Conservation (phyloP, 2,113 vertebrate genomes). For the Neogobius melanostomus region DNA sequence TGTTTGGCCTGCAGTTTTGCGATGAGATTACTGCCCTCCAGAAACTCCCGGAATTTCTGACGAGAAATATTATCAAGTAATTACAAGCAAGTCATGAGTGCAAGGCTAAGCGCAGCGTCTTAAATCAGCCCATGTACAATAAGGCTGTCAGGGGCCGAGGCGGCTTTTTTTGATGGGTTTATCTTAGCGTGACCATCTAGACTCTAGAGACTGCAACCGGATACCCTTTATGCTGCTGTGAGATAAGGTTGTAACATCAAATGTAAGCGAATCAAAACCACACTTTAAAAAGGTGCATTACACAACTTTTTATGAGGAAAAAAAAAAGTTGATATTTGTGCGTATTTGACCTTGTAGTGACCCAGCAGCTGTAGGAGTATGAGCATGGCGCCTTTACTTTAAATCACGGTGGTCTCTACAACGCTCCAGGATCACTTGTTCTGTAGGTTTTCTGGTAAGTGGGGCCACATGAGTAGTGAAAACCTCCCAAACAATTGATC, state of each 20-base stretch:
- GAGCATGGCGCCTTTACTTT: too few relatives aligned
- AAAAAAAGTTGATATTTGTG: too few relatives aligned
- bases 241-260: background rate
- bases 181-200: constrained; percentile 60
- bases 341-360: too few relatives aligned
- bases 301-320: too few relatives aligned
- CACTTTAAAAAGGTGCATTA: background rate
- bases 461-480: too few relatives aligned
- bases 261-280: background rate
- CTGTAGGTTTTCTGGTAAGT: too few relatives aligned
- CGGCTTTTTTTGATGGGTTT: constrained; percentile 43
- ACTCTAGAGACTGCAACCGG: constrained; percentile 45
- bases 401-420: too few relatives aligned
- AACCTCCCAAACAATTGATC: too few relatives aligned
- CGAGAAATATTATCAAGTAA: constrained; percentile 70
- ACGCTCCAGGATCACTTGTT: too few relatives aligned
- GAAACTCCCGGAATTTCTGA: constrained; percentile 98
- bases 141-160: constrained; percentile 53
- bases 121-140: constrained; percentile 43
- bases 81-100: constrained; percentile 46
- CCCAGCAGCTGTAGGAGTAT: too few relatives aligned
- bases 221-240: background rate
- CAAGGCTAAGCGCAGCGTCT: constrained; percentile 25
- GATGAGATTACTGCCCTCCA: constrained; percentile 98
- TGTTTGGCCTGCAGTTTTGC: constrained; percentile 98